Conservation (phyloP, 2,888 invertebrate genomes). For the Drosophila mimetica region DNA sequence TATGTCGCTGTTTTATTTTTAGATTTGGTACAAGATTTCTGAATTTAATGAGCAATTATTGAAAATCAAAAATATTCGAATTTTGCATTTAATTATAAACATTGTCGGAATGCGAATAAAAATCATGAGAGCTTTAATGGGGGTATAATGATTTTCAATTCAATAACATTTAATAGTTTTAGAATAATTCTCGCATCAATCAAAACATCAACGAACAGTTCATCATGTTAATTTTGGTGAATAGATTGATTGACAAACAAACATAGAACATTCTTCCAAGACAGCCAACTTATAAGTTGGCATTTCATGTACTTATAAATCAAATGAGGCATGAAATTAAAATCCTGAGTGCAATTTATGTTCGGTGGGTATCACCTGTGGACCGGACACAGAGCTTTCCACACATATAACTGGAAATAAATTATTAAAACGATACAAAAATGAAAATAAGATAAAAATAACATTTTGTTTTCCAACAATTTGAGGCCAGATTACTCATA, state of each 20-base stretch:
- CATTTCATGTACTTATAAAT: not conserved
- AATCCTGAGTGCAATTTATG: conserved; percentile 19
- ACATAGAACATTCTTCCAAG: not conserved
- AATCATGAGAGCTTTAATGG: not conserved
- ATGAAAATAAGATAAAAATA: conserved; percentile 40
- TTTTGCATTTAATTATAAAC: not conserved
- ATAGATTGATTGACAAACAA: conserved; percentile 1
- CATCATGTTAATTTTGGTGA: not conserved
- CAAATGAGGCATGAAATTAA: conserved; percentile 18
- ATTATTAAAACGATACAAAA: conserved; percentile 22
- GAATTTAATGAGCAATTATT: conserved; percentile 2
- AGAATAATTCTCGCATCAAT: not conserved
- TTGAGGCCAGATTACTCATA: conserved; percentile 43
- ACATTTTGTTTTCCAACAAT: conserved; percentile 40
- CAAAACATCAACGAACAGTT: not conserved
- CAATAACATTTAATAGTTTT: not conserved
- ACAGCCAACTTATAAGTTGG: not conserved
- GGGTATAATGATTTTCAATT: not conserved
- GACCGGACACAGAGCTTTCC: conserved; percentile 16
- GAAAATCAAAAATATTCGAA: not conserved
- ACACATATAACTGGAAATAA: conserved; percentile 17
- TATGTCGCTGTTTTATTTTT: not conserved
- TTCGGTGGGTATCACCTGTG: conserved; percentile 22
- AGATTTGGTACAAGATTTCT: not conserved
- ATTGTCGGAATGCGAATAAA: not conserved